Base-by-base conservation (phyloP, 2,888 invertebrate species). In the Caenorhabditis sulstoni region DNA sequence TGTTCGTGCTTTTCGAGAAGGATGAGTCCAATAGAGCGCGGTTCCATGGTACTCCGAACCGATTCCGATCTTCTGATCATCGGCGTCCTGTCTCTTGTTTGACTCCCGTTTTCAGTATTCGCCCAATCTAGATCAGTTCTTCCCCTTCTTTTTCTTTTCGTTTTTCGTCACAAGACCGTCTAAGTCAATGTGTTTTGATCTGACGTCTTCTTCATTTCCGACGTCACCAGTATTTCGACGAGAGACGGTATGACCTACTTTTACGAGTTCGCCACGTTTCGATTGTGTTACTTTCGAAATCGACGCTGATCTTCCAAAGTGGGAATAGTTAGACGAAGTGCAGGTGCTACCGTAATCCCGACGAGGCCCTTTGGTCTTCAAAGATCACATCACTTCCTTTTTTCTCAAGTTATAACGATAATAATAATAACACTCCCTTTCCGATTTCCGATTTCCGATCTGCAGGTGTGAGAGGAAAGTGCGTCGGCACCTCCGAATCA, bases 111-210 rank as follows among this genome's bases (percentile, higher is more conserved):
- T 53, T 53, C 23, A 65, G 53, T 68, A 59, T 61, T 70, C 61
- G 70, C 41, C 70, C 61, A 70, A 70, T 70, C 50, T 52, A 70
- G 68, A 61, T 70, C 55, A 66, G 20, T 61, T 44, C 29, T 29
- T 7, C 7, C 4, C 7, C 29, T 29, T 7, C 29, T 7, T 5
- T 7, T 29, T 7, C 29, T 5, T 29, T 29, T 29, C 29, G 29
- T 29, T 52, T 35, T 23, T 59, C 50, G 67, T 41, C 61, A 52
- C 52, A 41, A 39, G 57, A 53, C 66, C 44, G 58, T 68, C 67
- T 49, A 49, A 49, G 35, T 53, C 20, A 29, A 37, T 55, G 61
- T 70, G 70, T 70, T 70, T 70, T 61, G 61, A 47, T 68, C 35
- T 41, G 16, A 37, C 45, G 45, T 41, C 52, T 59, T 52, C 29